Evolutionary conservation across 2,888 invertebrate species (phyloP).

Genomic region (Dasypolia templi): DNA sequence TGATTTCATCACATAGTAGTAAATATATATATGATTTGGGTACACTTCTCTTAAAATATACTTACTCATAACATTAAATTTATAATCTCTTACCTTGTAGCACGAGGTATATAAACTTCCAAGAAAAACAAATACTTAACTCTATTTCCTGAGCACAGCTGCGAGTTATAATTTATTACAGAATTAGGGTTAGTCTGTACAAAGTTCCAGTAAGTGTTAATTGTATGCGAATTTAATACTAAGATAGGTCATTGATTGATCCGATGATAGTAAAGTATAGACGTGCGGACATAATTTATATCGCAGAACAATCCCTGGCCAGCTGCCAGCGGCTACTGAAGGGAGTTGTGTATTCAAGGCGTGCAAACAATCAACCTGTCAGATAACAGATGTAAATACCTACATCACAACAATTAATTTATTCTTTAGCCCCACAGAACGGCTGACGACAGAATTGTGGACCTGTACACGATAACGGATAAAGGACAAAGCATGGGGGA

Average conservation of each 20-base stretch:
- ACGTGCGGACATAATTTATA: conserved; percentile 73
- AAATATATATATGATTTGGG: conserved; percentile 22
- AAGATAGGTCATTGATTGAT: conserved; percentile 67
- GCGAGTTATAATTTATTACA: conserved; percentile 26
- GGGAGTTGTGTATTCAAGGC: conserved; percentile 68
- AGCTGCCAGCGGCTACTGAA: conserved; percentile 71
- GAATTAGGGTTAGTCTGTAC: conserved; percentile 23
- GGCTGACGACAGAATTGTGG: conserved; percentile 4
- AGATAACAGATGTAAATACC: conserved; percentile 59
- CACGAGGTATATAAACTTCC: background rate
- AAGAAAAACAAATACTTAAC: conserved; percentile 15
- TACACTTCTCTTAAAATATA: background rate
- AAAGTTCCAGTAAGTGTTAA: conserved; percentile 37
- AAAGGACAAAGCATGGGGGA: conserved; percentile 22
- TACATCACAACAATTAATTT: conserved; percentile 48
- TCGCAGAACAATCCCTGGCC: conserved; percentile 74
- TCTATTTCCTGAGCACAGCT: background rate
- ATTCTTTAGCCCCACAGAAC: conserved; percentile 19
- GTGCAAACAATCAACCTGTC: conserved; percentile 74
- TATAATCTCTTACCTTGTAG: conserved; percentile 14
- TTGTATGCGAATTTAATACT: conserved; percentile 46
- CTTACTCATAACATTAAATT: conserved; percentile 1
- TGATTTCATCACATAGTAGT: conserved; percentile 17
- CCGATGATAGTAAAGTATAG: conserved; percentile 71
- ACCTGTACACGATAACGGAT: conserved; percentile 19